A percentile compares a stretch with the other conserved stretches of the same genome.
Evolutionary conservation across 2,113 vertebrate species (phyloP).

Genomic region (Maccullochella peelii): DNA sequence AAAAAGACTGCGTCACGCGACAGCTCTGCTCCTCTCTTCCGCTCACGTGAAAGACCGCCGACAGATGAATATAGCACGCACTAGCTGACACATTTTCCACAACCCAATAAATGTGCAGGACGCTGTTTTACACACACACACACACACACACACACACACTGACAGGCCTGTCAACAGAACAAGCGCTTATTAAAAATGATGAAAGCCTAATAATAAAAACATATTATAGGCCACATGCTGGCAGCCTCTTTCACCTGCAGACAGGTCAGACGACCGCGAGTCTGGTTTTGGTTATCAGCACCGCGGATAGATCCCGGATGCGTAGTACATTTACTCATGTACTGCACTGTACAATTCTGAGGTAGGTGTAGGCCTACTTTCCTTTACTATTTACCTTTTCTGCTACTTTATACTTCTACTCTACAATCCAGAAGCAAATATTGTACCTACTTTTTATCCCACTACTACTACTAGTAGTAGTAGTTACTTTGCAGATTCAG

Average conservation of each 20-base stretch:
- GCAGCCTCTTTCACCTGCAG: neutral
- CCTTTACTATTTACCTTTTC: neutral
- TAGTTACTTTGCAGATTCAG: neutral
- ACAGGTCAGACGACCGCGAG: neutral
- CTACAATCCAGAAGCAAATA: neutral
- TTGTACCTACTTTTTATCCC: neutral
- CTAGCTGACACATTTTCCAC: conserved; percentile 75
- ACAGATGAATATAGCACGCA: conserved; percentile 75
- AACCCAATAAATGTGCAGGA: conserved; percentile 63
- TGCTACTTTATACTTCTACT: neutral
- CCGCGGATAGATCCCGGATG: conserved; percentile 67
- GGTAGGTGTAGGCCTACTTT: neutral
- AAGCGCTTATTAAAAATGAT: conserved; percentile 24
- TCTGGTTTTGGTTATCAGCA: conserved; percentile 64
- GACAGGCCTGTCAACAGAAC: conserved; percentile 11
- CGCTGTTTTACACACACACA: conserved; percentile 24
- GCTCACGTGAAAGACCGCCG: conserved; percentile 68
- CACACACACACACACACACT: neutral
- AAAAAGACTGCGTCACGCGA: conserved; percentile 71
- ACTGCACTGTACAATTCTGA: neutral
- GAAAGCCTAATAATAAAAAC: neutral
- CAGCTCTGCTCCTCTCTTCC: conserved; percentile 43
- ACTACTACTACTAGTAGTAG: neutral
- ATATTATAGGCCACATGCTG: neutral
- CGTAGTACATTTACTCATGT: neutral